phyloP scores from a whole-genome alignment of 2,113 vertebrate genomes.

The Neotoma lepida region DNA sequence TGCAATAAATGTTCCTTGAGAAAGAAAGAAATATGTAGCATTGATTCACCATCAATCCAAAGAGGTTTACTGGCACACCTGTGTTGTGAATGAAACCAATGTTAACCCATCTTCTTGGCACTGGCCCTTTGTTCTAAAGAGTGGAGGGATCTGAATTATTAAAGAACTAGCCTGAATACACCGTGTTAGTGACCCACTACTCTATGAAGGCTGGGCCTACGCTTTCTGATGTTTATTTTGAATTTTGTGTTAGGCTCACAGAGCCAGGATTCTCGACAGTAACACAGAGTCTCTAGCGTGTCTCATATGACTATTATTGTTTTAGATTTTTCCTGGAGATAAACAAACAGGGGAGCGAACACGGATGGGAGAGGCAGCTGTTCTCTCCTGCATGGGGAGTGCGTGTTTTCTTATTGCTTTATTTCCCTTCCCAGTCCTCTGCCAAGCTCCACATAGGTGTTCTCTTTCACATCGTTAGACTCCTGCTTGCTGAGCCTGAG shows the following conservation, averaged over 20 bases:
- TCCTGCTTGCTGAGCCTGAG: not conserved
- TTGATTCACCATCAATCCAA: not conserved
- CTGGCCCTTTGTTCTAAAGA: not conserved
- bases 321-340: not conserved
- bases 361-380: not conserved
- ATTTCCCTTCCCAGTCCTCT: not conserved
- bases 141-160: not conserved
- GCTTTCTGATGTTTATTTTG: conserved; percentile 42
- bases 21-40: not conserved
- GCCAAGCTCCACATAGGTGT: not conserved
- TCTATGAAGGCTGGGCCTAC: not conserved
- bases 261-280: not conserved
- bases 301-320: not conserved
- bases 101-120: not conserved
- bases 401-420: not conserved
- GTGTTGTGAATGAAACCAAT: not conserved
- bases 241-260: not conserved
- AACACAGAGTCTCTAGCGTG: not conserved
- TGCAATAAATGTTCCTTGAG: conserved; percentile 20
- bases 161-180: not conserved
- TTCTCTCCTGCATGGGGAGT: not conserved
- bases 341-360: not conserved
- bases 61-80: conserved; percentile 3
- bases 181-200: not conserved
- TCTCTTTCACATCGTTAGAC: not conserved